Base-by-base conservation (phyloP, 2,888 invertebrate species). In the Coelopa pilipes region DNA sequence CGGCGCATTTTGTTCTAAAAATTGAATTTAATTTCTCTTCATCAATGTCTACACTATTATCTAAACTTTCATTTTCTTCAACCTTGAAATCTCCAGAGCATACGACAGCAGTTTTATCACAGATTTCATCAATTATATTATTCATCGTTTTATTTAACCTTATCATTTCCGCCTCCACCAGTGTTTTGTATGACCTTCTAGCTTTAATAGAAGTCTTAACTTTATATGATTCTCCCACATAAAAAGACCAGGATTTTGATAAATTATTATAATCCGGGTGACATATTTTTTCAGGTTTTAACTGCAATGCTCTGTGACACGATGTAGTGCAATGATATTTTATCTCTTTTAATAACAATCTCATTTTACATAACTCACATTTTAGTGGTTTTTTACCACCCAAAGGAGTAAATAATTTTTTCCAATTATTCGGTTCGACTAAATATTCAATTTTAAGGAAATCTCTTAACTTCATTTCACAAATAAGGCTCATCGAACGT, bases 121-220 rank as follows among this genome's bases (percentile, higher is more conserved):
- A 34, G 34, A 34, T 4, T 7, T 7, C 7, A 34, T 34, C 34
- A 9, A 53, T n/a, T 53, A 45, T 55, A 19, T 19, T 7, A n/a
- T 47, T 7, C 47, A 47, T 65, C 65, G n/a, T 45, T 19, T 65
- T 53, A n/a, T 63, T 55, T 19, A 53, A 46, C 46, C 65, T 55
- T 19, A 53, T 21, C 46, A 71, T 19, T 55, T 71, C 55, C 34
- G 17, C n/a, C 55, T 65, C 21, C 4, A 55, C 71, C 65, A 46
- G 4, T 46, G n/a, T 3, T 46, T 45, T 53, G 11, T 45, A 53
- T n/a, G 15, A 45, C 21, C 21, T 65, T 46, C 65, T 71, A 21
- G 53, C 71, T 65, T 65, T 63, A 21, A 71, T 10, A 65, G 71
- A 46, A 21, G 46, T 45, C 45, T 53, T 50, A 7, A 71, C 46